These are phyloP conservation scores for Ganaspis brasiliensis DNA, from an alignment of 2,888 invertebrate species.

Conservation along the genomic window DNA sequence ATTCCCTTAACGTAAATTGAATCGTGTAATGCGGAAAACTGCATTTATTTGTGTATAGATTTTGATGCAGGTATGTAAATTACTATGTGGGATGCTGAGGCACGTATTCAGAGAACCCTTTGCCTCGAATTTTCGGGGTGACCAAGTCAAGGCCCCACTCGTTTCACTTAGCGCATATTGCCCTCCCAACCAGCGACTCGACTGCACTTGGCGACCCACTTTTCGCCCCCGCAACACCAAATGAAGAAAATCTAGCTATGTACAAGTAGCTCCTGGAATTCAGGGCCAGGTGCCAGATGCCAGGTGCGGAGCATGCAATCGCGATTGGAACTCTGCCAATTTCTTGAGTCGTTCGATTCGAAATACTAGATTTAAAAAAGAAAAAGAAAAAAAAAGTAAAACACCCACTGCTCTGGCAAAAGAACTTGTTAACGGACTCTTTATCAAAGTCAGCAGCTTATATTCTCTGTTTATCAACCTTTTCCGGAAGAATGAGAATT, in stretches of 20 bases:
- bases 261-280: slow-evolving; percentile 35
- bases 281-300: slow-evolving; percentile 51
- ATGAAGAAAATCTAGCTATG: not conserved
- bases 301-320: slow-evolving; percentile 68
- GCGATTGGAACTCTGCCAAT: slow-evolving; percentile 74
- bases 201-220: slow-evolving; percentile 60
- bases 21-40: not conserved
- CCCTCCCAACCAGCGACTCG: slow-evolving; percentile 11
- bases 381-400: slow-evolving; percentile 51
- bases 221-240: slow-evolving; percentile 45
- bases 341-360: slow-evolving; percentile 63
- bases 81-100: slow-evolving; percentile 5
- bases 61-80: slow-evolving; percentile 1
- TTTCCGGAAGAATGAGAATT: slow-evolving; percentile 50
- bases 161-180: slow-evolving; percentile 23
- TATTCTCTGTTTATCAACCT: not conserved
- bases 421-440: slow-evolving; percentile 56
- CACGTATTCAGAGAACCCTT: slow-evolving; percentile 55
- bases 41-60: not conserved
- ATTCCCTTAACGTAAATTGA: not conserved
- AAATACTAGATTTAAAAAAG: slow-evolving; percentile 62
- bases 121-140: slow-evolving; percentile 67
- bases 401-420: slow-evolving; percentile 31
- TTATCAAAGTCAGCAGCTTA: slow-evolving; percentile 54
- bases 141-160: slow-evolving; percentile 70